phyloP scores from a whole-genome alignment of 1,140 invertebrate genomes.

The Phymastichus coffea region DNA sequence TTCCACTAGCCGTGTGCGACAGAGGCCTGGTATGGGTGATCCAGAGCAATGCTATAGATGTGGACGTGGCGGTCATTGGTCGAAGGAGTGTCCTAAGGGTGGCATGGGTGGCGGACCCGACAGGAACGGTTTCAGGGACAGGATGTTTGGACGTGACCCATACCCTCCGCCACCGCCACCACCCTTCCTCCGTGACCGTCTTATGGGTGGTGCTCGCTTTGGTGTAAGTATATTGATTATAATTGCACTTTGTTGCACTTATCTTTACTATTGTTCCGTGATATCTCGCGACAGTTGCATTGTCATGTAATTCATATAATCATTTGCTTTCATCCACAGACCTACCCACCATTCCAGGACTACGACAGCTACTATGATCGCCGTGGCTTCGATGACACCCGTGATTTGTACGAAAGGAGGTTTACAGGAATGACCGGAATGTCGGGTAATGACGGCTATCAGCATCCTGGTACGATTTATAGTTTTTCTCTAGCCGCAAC shows the following conservation, averaged over 20 bases:
- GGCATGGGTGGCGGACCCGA: slow-evolving; percentile 67
- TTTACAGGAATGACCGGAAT: slow-evolving; percentile 66
- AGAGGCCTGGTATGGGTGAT: slow-evolving; percentile 92
- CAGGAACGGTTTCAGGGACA: slow-evolving; percentile 77
- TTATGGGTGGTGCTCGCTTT: slow-evolving; percentile 76
- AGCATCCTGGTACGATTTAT: neutral
- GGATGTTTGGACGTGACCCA: slow-evolving; percentile 79
- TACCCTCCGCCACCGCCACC: slow-evolving; percentile 82
- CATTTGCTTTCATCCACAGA: neutral
- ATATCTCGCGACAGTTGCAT: no score
- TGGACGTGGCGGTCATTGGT: slow-evolving; percentile 92
- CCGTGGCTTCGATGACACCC: slow-evolving; percentile 69
- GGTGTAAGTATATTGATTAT: slow-evolving; percentile 73
- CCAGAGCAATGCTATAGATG: slow-evolving; percentile 93
- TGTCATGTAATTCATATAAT: neutral
- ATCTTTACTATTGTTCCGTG: neutral
- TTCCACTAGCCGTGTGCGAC: slow-evolving; percentile 86
- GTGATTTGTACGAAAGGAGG: slow-evolving; percentile 76
- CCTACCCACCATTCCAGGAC: slow-evolving; percentile 59
- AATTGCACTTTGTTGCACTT: slow-evolving; percentile 11
- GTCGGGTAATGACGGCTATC: slow-evolving; percentile 28
- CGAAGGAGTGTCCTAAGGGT: slow-evolving; percentile 82
- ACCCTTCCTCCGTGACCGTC: slow-evolving; percentile 80
- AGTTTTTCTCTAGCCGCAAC: no score
- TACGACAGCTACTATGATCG: slow-evolving; percentile 81